Percentiles rank a stretch among this genome's conserved stretches.
These are phyloP conservation scores for Sylvicapra grimmia DNA, from an alignment of 2,113 vertebrate genomes.

Conservation along the genomic window DNA sequence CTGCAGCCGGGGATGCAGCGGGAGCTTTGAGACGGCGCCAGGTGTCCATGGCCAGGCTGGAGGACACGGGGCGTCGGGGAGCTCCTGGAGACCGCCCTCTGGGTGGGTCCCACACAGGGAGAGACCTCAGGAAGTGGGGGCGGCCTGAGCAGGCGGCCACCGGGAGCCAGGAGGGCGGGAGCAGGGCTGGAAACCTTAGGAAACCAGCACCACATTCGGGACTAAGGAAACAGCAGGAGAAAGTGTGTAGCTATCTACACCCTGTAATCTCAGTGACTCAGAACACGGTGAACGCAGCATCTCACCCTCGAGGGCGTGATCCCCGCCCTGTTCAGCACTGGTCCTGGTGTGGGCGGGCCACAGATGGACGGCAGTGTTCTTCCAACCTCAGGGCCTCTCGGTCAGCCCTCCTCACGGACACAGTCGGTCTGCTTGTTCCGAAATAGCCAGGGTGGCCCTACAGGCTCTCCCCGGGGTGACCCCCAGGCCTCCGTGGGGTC, in stretches of 20 bases:
- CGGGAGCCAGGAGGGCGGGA: neutral
- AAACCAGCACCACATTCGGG: accelerated
- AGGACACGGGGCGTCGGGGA: accelerated
- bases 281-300: accelerated
- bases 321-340: neutral
- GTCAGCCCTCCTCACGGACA: neutral
- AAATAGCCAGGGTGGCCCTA: neutral
- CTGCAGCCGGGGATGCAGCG: accelerated
- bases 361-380: accelerated
- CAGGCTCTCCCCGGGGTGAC: neutral
- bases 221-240: neutral
- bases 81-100: neutral
- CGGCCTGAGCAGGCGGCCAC: accelerated
- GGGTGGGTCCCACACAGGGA: neutral
- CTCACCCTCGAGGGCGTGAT: neutral
- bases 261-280: neutral
- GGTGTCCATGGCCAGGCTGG: neutral
- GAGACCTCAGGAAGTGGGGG: accelerated
- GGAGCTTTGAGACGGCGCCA: accelerated
- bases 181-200: neutral
- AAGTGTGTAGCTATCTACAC: neutral
- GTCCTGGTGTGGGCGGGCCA: accelerated
- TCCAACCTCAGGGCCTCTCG: neutral
- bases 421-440: neutral
- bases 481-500: neutral